Conservation (phyloP, 2,797 vertebrate species). For the Anniella stebbinsi region DNA sequence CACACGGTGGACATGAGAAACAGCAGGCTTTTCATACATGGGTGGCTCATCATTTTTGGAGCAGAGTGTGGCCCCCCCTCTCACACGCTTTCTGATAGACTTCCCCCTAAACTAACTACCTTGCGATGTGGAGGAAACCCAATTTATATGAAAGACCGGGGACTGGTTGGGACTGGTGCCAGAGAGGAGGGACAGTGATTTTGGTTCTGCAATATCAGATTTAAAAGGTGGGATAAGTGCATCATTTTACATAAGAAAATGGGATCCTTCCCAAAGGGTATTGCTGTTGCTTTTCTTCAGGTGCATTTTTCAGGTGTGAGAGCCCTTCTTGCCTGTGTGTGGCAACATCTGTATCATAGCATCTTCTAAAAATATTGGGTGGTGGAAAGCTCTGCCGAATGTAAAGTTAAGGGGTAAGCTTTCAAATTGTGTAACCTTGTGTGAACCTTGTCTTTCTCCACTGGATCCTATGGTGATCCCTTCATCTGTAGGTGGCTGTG, state of each 20-base stretch:
- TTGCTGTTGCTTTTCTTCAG: no score
- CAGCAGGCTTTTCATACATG: slow-evolving; percentile 41
- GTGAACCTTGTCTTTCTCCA: not conserved
- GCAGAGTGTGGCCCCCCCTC: not conserved
- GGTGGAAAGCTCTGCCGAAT: not conserved
- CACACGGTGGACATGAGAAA: slow-evolving; percentile 60
- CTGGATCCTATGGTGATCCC: not conserved
- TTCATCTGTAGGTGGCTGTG: not conserved
- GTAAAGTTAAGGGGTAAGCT: not conserved
- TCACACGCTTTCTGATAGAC: not conserved
- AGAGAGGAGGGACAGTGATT: slow-evolving; percentile 51
- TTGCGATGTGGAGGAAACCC: accelerated
- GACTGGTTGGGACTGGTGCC: slow-evolving; percentile 40
- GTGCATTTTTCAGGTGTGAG: not conserved
- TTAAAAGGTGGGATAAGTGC: slow-evolving; percentile 46
- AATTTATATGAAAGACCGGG: slow-evolving; percentile 53
- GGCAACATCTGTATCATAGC: not conserved
- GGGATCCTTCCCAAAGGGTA: slow-evolving; percentile 43
- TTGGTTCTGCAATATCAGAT: slow-evolving; percentile 54
- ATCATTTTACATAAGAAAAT: slow-evolving; percentile 66
- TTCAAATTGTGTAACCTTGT: not conserved
- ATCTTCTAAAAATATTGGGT: not conserved
- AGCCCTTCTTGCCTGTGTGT: not conserved
- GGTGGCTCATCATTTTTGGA: not conserved
- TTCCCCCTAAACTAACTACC: not conserved